Evolutionary conservation across 2,888 invertebrate species (phyloP), one percentile per base, ranked within the genome.

Genomic region (Thysanoteuthis rhombus): DNA sequence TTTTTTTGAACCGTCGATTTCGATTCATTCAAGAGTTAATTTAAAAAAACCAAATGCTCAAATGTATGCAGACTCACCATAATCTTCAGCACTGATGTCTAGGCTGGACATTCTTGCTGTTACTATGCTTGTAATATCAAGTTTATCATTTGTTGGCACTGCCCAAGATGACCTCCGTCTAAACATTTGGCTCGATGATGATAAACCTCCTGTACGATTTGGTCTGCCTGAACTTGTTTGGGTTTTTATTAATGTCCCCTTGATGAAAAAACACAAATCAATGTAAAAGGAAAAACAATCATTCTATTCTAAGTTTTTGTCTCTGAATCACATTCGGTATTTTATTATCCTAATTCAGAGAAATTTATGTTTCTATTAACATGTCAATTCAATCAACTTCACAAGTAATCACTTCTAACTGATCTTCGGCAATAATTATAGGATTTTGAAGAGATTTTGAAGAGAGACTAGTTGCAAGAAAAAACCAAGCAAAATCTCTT

Each of bases 101-200:
- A 99, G 97, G 92, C 98, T 98, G 96, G 98, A 98, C 99, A 99
- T 99, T 93, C 99, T 98, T 93, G 99, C 99, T 94, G 99, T 98
- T 12, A 99, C 99, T 95, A 99, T 97, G 97, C 99, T 99, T 0
- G 99, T 98, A 94, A 99, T 99, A 97, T 99, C 99, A 47, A 47
- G 93, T 40, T 92, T 92, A 42, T 92, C 92, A 92, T 92, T 92
- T 8, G 92, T 92, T 45, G 92, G n/a, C n/a, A 92, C 28, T 6
- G 16, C n/a, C 92, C 92, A 92, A 45, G 92, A 92, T 0, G 40
- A 45, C 22, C 92, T 92, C 45, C 92, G 40, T 92, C 45, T 92
- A 75, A 75, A 75, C 75, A 28, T 58, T 58, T 58, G 58, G 58
- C n/a, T 75, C 12, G 75, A n/a, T n/a, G 36, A 16, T 58, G 16